phyloP scores from a whole-genome alignment of 1,140 invertebrate genomes.

The Metopolophium dirhodum region DNA sequence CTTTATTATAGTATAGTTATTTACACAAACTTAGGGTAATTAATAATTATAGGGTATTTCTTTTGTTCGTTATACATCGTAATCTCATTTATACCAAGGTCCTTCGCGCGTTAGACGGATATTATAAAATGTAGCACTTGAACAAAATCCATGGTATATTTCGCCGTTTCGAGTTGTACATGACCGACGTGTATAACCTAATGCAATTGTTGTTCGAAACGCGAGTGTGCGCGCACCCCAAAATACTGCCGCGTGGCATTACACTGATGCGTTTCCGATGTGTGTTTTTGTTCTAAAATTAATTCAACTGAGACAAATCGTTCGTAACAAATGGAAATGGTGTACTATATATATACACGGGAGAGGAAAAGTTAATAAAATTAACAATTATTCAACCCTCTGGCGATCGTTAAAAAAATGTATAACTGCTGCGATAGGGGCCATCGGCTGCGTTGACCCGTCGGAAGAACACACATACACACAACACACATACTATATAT shows the following conservation, averaged over 20 bases:
- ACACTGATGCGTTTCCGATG: slow-evolving; percentile 42
- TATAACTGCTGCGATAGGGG: slow-evolving; percentile 14
- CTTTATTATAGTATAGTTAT: too few relatives aligned
- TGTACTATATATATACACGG: too few relatives aligned
- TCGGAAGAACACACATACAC: background rate
- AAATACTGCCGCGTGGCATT: background rate
- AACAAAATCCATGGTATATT: background rate
- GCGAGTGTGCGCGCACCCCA: background rate
- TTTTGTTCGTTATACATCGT: background rate
- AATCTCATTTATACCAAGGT: background rate
- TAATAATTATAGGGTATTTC: background rate
- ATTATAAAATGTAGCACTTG: background rate
- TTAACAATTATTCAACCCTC: slow-evolving; percentile 53
- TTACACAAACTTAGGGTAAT: background rate
- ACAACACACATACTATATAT: too few relatives aligned
- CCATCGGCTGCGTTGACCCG: background rate
- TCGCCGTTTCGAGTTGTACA: background rate
- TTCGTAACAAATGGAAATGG: slow-evolving; percentile 49
- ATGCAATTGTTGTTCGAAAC: background rate
- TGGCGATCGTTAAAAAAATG: slow-evolving; percentile 49
- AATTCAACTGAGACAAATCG: slow-evolving; percentile 55
- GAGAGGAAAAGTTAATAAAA: slow-evolving; percentile 52
- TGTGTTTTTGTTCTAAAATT: slow-evolving; percentile 52
- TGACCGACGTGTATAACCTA: background rate
- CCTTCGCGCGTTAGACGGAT: background rate